Conservation (phyloP, 2,797 vertebrate genomes). For the Artibeus jamaicensis region DNA sequence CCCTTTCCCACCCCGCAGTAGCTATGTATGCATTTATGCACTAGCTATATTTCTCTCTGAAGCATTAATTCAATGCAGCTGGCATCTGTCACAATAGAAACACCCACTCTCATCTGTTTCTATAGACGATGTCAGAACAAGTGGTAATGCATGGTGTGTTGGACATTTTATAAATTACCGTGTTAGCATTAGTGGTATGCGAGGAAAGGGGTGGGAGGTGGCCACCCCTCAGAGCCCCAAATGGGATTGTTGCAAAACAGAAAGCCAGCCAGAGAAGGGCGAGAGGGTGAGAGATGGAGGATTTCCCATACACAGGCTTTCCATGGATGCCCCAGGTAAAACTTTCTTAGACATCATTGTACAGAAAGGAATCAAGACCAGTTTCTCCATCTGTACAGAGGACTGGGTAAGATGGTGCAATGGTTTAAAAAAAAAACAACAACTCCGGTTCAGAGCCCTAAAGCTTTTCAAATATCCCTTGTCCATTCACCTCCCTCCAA, state of each 20-base stretch:
- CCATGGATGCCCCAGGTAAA: constrained; percentile 78
- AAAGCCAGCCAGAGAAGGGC: constrained; percentile 67
- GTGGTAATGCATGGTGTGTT: constrained; percentile 95
- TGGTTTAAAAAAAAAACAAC: neutral
- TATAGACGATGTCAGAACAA: constrained; percentile 91
- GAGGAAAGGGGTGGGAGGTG: constrained; percentile 84
- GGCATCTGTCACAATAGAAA: constrained; percentile 91
- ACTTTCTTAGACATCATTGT: constrained; percentile 78
- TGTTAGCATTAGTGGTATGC: constrained; percentile 95
- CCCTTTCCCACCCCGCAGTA: constrained; percentile 81
- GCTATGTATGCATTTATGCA: constrained; percentile 85
- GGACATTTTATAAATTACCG: constrained; percentile 88
- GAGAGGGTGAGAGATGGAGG: constrained; percentile 71
- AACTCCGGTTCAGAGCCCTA: constrained; percentile 74
- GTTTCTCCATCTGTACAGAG: constrained; percentile 79
- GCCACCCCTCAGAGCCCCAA: constrained; percentile 79
- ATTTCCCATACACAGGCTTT: constrained; percentile 74
- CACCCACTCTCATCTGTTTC: constrained; percentile 88
- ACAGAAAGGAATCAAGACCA: constrained; percentile 78
- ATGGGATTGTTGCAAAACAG: constrained; percentile 71
- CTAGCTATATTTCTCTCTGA: constrained; percentile 85
- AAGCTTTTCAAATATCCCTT: constrained; percentile 63
- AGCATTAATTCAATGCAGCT: constrained; percentile 92
- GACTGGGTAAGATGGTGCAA: constrained; percentile 72
- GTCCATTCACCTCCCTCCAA: neutral